Percentiles rank a stretch among this genome's conserved stretches.
These are phyloP conservation scores for Rutilus rutilus DNA, from an alignment of 2,113 vertebrate genomes.

Conservation along the genomic window DNA sequence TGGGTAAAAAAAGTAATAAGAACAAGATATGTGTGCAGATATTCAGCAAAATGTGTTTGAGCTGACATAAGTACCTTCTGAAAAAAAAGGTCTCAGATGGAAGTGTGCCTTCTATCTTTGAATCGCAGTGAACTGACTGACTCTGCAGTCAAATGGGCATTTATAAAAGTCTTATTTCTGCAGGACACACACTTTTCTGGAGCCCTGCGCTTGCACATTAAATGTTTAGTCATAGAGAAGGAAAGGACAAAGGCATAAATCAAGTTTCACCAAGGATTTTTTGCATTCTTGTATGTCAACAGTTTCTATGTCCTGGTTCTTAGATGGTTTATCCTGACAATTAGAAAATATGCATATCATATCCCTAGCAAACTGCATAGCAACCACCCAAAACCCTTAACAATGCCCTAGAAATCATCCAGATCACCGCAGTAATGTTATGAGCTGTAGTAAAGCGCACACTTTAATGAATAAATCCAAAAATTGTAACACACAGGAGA, in stretches of 20 bases:
- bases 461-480: too few species aligned
- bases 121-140: neutral
- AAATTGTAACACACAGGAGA: too few species aligned
- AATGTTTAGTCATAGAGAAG: slow-evolving; percentile 16
- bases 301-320: neutral
- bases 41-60: neutral
- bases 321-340: neutral
- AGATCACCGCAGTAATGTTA: too few species aligned
- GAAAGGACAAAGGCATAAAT: slow-evolving; percentile 13
- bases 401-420: too few species aligned
- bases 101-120: neutral
- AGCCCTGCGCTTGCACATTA: slow-evolving; percentile 17
- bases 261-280: neutral
- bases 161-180: slow-evolving; percentile 20
- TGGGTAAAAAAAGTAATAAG: neutral
- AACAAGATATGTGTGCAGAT: neutral
- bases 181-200: neutral
- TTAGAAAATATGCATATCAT: neutral
- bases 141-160: neutral
- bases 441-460: too few species aligned
- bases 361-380: too few species aligned
- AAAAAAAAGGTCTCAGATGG: neutral
- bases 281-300: neutral
- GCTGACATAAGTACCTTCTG: neutral
- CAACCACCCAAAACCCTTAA: too few species aligned